A percentile compares a stretch with the other conserved stretches of the same genome.
Evolutionary conservation across 2,797 vertebrate species (phyloP).

Genomic region (Cephalopachus bancanus): DNA sequence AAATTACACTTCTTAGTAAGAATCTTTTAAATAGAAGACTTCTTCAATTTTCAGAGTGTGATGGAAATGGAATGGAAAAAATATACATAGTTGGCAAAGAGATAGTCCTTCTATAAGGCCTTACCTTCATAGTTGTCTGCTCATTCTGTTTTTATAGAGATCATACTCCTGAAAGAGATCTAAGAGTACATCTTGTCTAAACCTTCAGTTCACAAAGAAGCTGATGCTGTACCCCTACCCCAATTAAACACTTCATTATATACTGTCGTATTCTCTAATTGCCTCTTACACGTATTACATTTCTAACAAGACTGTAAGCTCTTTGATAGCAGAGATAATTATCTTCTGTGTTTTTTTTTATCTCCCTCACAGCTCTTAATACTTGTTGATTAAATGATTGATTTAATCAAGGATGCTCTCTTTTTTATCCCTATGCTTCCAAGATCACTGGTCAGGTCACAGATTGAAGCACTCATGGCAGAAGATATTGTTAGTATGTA

Average conservation of each 20-base stretch:
- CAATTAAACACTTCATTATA: constrained; percentile 61
- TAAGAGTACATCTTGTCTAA: background rate
- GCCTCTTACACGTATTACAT: constrained; percentile 40
- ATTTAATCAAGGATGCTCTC: constrained; percentile 70
- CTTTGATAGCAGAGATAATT: constrained; percentile 73
- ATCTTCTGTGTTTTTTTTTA: constrained; percentile 67
- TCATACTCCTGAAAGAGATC: background rate
- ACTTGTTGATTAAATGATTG: constrained; percentile 82
- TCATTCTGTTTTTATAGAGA: background rate
- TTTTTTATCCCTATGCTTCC: constrained; percentile 58
- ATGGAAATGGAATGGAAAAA: background rate
- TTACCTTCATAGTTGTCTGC: background rate
- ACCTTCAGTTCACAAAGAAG: constrained; percentile 15
- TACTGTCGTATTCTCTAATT: constrained; percentile 63
- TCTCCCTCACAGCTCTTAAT: constrained; percentile 67
- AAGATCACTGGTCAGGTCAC: constrained; percentile 65
- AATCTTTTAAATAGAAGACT: background rate
- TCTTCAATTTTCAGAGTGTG: constrained; percentile 13
- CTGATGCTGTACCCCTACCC: background rate
- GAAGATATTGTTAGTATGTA: constrained; percentile 46
- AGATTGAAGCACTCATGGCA: constrained; percentile 12
- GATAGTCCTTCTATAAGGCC: background rate
- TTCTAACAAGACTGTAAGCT: constrained; percentile 70
- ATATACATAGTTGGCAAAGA: background rate
- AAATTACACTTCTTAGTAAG: background rate